phyloP scores from a whole-genome alignment of 1,140 invertebrate genomes.

The Eueides isabella region DNA sequence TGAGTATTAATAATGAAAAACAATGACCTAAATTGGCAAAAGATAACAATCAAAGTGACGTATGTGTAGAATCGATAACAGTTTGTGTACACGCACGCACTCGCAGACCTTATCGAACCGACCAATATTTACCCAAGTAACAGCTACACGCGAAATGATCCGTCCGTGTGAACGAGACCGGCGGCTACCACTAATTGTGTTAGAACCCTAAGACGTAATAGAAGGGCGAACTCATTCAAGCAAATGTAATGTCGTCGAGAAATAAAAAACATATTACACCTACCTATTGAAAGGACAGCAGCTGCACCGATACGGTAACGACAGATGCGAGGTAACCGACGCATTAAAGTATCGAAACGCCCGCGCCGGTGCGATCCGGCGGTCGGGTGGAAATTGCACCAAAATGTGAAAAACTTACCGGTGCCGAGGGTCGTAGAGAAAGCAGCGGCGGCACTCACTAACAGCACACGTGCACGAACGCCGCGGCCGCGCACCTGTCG shows the following conservation, averaged over 20 bases:
- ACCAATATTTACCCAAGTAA: slow-evolving; percentile 70
- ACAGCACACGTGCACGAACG: slow-evolving; percentile 79
- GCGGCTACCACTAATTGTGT: slow-evolving; percentile 56
- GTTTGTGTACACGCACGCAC: slow-evolving; percentile 53
- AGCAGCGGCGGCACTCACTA: slow-evolving; percentile 75
- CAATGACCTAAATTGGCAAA: slow-evolving; percentile 78
- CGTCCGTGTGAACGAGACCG: slow-evolving; percentile 61
- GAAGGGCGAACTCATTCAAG: slow-evolving; percentile 59
- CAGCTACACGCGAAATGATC: slow-evolving; percentile 66
- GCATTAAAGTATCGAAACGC: slow-evolving; percentile 54
- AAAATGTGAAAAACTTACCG: slow-evolving; percentile 63
- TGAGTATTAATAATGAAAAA: slow-evolving; percentile 65
- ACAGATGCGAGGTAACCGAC: slow-evolving; percentile 71
- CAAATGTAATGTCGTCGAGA: slow-evolving; percentile 48
- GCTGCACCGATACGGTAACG: slow-evolving; percentile 68
- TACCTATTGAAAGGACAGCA: slow-evolving; percentile 65
- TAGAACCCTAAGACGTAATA: slow-evolving; percentile 58
- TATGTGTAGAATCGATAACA: slow-evolving; percentile 80
- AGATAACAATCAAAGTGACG: slow-evolving; percentile 80
- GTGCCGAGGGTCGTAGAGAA: slow-evolving; percentile 50
- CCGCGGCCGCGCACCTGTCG: slow-evolving; percentile 77
- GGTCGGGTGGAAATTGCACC: slow-evolving; percentile 49
- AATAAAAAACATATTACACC: slow-evolving; percentile 59
- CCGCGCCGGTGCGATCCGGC: slow-evolving; percentile 42
- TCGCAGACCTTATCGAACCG: slow-evolving; percentile 41